Evolutionary conservation across 2,888 invertebrate genomes (phyloP).

Genomic region (Papilio gigon): DNA sequence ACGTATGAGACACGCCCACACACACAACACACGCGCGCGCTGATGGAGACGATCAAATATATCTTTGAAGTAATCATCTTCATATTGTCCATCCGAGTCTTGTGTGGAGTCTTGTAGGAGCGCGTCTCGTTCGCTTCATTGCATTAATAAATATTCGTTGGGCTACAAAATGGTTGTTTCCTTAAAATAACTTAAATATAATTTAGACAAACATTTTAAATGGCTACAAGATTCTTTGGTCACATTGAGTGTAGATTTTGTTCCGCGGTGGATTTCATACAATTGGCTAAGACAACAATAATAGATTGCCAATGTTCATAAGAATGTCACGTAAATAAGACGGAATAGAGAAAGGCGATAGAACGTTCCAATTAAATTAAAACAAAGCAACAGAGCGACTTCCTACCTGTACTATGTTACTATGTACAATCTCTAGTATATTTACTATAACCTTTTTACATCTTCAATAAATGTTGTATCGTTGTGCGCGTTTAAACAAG

Average conservation of each 20-base stretch:
- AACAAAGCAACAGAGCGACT: not conserved
- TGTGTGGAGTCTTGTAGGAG: not conserved
- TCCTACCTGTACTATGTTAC: not conserved
- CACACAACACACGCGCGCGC: too few relatives aligned
- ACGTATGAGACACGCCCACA: slow-evolving; percentile 51
- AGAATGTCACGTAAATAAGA: not conserved
- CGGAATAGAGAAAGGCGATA: not conserved
- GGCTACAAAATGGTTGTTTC: slow-evolving; percentile 42
- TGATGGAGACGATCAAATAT: not conserved
- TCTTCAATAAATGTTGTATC: not conserved
- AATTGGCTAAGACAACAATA: not conserved
- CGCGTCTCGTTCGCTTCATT: slow-evolving; percentile 1
- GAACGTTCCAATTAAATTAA: not conserved
- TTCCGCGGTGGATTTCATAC: slow-evolving; percentile 47
- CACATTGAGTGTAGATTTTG: slow-evolving; percentile 69
- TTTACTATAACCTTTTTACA: not conserved
- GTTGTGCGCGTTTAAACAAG: slow-evolving; percentile 47
- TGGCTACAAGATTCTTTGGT: slow-evolving; percentile 75
- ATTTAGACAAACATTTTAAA: slow-evolving; percentile 46
- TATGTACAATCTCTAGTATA: slow-evolving; percentile 1
- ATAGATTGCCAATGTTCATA: not conserved
- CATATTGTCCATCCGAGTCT: not conserved
- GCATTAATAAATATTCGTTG: slow-evolving; percentile 43
- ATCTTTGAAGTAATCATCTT: not conserved
- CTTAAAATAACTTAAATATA: slow-evolving; percentile 44